Evolutionary conservation across 2,797 vertebrate species (phyloP), one percentile per base, ranked within the genome.

Genomic region (Hylomyscus alleni): DNA sequence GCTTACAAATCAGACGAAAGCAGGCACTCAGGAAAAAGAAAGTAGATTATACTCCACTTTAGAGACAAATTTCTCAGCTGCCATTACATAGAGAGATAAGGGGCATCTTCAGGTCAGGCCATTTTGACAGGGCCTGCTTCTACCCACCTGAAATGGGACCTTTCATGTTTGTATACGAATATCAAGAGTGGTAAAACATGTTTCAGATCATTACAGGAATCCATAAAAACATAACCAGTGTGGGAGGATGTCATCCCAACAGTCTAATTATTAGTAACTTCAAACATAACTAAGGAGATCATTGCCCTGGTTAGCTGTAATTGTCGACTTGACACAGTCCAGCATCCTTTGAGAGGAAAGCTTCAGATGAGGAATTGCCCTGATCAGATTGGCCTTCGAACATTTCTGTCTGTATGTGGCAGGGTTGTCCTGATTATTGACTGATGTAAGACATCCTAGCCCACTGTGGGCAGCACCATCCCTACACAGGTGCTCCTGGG

Each of bases 1-100:
- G 90, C 60, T 97, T 93, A 95, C 90, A 96, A 94, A 93, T 97
- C 90, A 94, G 67, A 96, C 8, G 72, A 89, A 97, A 76, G 80
- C 67, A 91, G 72, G 29, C 84, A 69, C 58, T 54, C 83, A 81
- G 56, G 75, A 97, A 95, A 97, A 94, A 40, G 78, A 90, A 93
- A 95, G 69, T 67, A 80, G 67, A 90, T 90, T 87, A 92, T 83
- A 17, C 56, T 89, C 73, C 54, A 34, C 54, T 93, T 78, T 83
- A 83, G 77, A 60, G 92, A 90, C 93, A 95, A 60, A 95, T 96
- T 87, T 96, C 92, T 97, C 92, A 89, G 54, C 77, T 93, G 65
- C 92, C 77, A 47, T 82, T 96, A 73, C 67, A 34, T 19, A 85
- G 62, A 75, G 40, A 96, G 93, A 93, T 94, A 97, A 97, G 60